Base-by-base conservation (phyloP, 2,888 invertebrate genomes). In the Euzophera pinguis region DNA sequence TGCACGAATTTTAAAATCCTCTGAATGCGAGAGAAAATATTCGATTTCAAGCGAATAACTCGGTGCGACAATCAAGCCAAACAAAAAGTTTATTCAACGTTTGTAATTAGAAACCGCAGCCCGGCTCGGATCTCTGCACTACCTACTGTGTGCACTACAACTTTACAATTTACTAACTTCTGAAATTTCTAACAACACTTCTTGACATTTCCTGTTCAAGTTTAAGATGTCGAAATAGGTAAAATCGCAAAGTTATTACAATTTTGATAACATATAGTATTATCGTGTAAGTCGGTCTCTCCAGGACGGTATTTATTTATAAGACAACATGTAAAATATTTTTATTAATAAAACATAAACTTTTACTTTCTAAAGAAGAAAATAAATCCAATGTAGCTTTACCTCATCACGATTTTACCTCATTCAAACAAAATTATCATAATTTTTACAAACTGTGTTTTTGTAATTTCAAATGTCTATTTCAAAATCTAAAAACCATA, bases 31-130 rank as follows among this genome's bases (percentile, higher is more conserved):
- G 65, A 64, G 64, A 69, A 71, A 71, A 83, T 83, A 81, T 81
- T 84, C 73, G 81, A 79, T 81, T 79, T 78, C 64, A 77, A 78
- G 73, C 75, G 79, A 81, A 80, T 82, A 77, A 80, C 75, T 76
- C 73, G 74, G 71, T 69, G 77, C 76, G 78, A 80, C 81, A 85
- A 84, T 81, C 78, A 74, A 73, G 67, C 64, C 58, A 72, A 75
- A 78, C 80, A 86, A 84, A 84, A 84, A 84, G 77, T 78, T 74
- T 65, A 70, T 80, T 78, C 78, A 77, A 73, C 78, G 75, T 78
- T 84, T 81, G 82, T 81, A 84, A 86, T 85, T 82, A 85, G 78
- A 83, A 73, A 73, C 76, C 73, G 68, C 76, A 66, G 63, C 49
- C 58, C 22, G 22, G 59, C 39, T 64, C 61, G 58, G 59, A 57